Evolutionary conservation across 2,113 vertebrate genomes (phyloP), one percentile per base, ranked within the genome.

Genomic region (Microcebus murinus): DNA sequence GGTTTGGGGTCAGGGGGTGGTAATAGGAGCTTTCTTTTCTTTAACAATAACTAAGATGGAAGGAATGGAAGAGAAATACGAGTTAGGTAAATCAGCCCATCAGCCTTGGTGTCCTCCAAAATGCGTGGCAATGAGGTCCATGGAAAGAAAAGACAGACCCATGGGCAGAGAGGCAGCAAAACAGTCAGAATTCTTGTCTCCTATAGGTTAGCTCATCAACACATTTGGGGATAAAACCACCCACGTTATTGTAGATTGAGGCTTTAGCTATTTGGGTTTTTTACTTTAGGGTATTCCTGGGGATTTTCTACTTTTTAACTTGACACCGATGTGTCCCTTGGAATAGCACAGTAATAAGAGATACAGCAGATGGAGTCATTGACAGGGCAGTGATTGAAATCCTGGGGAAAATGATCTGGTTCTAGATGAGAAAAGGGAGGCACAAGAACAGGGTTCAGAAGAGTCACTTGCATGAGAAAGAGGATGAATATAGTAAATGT

Each of bases 71-170:
- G 18, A 68, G 80, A 92, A 90, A 4, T 52, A 77, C 61, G 31
- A 91, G 14, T 87, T 83, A 76, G 76, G 18, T 90, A 76, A 93
- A 92, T 70, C 68, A 95, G 11, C 27, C 63, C 57, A 86, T 10
- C 27, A 29, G 5, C 11, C 48, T 50, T 42, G 3, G 67, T 39
- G 29, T 76, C 39, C 39, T 96, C 48, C 39, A n/a, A 93, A 91
- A 89, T 87, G 42, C 31, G 42, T 76, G 15, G 8, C 14, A 90
- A 5, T 89, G 63, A 94, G 48, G 55, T 67, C 42, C 65, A 63
- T 80, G 45, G 11, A 90, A 92, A 92, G 18, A 89, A 89, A 85
- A 87, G 29, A 90, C 25, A 68, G 20, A 73, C 7, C 31, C 9
- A 25, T 57, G 12, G 31, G 31, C 13, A 67, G 20, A 86, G 84